phyloP scores from a whole-genome alignment of 2,113 vertebrate species.

The Haplochromis burtoni region DNA sequence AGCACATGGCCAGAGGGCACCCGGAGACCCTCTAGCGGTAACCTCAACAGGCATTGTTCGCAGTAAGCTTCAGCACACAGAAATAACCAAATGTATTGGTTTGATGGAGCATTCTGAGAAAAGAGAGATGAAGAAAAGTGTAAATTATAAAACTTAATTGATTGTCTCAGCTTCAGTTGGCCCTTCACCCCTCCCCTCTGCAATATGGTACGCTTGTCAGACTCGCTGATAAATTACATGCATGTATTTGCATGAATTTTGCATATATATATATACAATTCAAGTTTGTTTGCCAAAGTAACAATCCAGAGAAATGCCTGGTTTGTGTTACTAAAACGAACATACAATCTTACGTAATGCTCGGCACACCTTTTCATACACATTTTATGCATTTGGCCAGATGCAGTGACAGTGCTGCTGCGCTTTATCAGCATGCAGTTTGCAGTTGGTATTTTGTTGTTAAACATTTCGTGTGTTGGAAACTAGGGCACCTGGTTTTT shows the following conservation, averaged over 20 bases:
- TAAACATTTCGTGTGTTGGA: not conserved
- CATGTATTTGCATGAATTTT: slow-evolving; percentile 98
- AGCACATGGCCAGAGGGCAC: slow-evolving; percentile 82
- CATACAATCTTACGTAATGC: not conserved
- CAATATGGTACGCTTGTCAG: slow-evolving; percentile 97
- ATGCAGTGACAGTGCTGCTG: not conserved
- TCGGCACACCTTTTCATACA: not conserved
- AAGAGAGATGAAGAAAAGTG: slow-evolving; percentile 9
- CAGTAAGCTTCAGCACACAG: slow-evolving; percentile 70
- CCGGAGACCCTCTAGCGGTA: slow-evolving; percentile 78
- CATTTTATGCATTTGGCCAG: not conserved
- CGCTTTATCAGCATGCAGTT: slow-evolving; percentile 9
- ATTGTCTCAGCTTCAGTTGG: slow-evolving; percentile 86
- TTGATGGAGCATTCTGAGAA: slow-evolving; percentile 61
- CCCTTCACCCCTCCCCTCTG: slow-evolving; percentile 81
- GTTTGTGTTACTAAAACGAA: slow-evolving; percentile 58
- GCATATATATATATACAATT: slow-evolving; percentile 74
- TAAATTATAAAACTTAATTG: slow-evolving; percentile 89
- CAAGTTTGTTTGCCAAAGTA: slow-evolving; percentile 84
- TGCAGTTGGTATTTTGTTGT: not conserved
- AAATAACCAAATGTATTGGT: not conserved
- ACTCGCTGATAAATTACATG: slow-evolving; percentile 91
- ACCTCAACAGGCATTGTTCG: slow-evolving; percentile 80
- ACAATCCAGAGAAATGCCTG: slow-evolving; percentile 73
- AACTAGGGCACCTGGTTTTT: not conserved